phyloP scores from a whole-genome alignment of 2,888 invertebrate species.

The Drosophila paracracens region DNA sequence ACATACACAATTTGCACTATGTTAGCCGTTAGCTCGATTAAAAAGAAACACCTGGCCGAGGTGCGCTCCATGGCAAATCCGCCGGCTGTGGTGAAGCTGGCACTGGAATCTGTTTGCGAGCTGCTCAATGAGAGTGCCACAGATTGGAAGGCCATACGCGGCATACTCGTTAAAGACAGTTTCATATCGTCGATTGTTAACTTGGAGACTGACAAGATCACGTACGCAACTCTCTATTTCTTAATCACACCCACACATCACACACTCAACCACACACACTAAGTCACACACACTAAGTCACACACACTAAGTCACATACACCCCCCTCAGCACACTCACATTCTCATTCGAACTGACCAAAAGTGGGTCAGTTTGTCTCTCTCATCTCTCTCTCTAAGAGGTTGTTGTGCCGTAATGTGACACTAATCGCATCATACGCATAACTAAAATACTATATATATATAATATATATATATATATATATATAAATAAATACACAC shows the following conservation, averaged over 20 bases:
- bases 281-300: background rate
- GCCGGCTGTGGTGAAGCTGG: constrained; percentile 95
- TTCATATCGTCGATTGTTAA: constrained; percentile 97
- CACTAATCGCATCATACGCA: constrained; percentile 44
- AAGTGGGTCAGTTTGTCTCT: background rate
- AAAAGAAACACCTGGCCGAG: constrained; percentile 97
- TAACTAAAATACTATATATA: constrained; percentile 24
- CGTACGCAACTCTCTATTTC: constrained; percentile 87
- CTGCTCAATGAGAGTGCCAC: constrained; percentile 95
- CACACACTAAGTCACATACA: background rate
- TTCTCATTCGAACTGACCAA: constrained; percentile 13
- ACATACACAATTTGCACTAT: constrained; percentile 28
- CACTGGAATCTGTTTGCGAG: constrained; percentile 97
- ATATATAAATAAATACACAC: constrained; percentile 16
- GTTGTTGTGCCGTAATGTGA: constrained; percentile 48
- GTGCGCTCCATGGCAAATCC: constrained; percentile 98
- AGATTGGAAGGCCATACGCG: constrained; percentile 97
- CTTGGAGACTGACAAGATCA: constrained; percentile 96
- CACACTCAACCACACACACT: background rate
- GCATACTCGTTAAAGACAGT: constrained; percentile 97
- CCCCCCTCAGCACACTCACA: constrained; percentile 16
- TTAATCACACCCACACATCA: constrained; percentile 13
- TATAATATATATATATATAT: constrained; percentile 44
- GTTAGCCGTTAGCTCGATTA: constrained; percentile 96
- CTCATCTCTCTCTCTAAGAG: constrained; percentile 22